A percentile compares a stretch with the other conserved stretches of the same genome.
Conservation (phyloP, 2,797 vertebrate species). For the Yasuhikotakia modesta region DNA sequence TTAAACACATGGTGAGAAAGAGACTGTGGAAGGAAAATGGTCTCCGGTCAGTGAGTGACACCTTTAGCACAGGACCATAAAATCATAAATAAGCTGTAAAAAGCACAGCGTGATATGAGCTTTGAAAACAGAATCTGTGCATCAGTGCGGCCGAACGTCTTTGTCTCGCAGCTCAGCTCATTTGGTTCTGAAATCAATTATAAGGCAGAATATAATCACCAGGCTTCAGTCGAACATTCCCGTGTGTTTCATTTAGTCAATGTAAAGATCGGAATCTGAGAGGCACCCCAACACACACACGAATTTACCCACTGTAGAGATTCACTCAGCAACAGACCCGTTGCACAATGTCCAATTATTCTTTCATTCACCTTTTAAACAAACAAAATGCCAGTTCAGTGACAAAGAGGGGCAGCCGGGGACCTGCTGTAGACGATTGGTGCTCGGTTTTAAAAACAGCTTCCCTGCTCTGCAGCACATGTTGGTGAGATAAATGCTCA, state of each 20-base stretch:
- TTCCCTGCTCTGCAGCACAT: constrained; percentile 19
- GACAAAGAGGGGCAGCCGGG: not conserved
- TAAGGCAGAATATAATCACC: constrained; percentile 41
- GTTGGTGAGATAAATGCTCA: constrained; percentile 38
- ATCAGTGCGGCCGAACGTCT: constrained; percentile 12
- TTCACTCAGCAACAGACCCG: constrained; percentile 15
- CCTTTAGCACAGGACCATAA: not conserved
- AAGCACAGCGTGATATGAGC: not conserved
- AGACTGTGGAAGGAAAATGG: not conserved
- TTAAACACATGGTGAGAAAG: constrained; percentile 1
- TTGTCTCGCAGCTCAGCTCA: not conserved
- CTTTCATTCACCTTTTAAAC: not conserved
- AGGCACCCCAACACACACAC: constrained; percentile 2
- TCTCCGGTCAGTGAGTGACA: constrained; percentile 1
- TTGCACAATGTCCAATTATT: constrained; percentile 18
- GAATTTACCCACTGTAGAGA: not conserved
- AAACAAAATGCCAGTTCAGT: not conserved
- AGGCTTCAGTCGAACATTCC: constrained; percentile 11
- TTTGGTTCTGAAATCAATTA: constrained; percentile 49
- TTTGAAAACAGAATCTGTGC: not conserved
- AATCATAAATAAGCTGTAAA: constrained; percentile 5
- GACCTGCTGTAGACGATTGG: too few species aligned
- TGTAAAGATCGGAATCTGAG: constrained; percentile 19
- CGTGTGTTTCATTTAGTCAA: not conserved
- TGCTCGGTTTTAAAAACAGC: not conserved